Base-by-base conservation (phyloP, 1,140 invertebrate species). In the Macrosteles quadrilineatus region DNA sequence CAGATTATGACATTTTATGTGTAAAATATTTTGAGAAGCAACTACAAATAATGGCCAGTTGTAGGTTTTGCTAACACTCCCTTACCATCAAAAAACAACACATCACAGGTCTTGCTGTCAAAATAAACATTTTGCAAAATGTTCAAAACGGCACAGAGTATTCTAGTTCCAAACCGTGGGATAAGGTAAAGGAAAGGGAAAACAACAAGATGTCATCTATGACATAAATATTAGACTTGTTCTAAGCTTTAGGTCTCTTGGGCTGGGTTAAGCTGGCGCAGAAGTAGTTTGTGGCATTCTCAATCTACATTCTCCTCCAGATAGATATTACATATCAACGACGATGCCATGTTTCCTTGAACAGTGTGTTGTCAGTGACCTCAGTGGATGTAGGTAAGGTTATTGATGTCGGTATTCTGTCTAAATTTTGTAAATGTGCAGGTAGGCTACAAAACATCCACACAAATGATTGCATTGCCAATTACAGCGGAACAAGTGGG, bases 401-500 rank as follows among this genome's bases (percentile, higher is more conserved):
- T 45, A 25, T 67, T n/a, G 65, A 45, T 23, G 21, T 67, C 2
- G 27, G 12, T 40, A 29, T 67, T 25, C 1, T 45, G 32, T 67
- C 32, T 2, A 67, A 67, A 17, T 67, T 23, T 67, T 67, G 65
- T 29, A 43, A 47, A 47, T 67, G 65, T 23, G 32, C 65, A 17
- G 3, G 45, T 43, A 67, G 65, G 25, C 21, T 45, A 25, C 14
- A 40, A n/a, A 67, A 47, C 45, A 47, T 21, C 12, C 65, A 67
- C 21, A 21, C 45, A 17, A 40, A 30, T 40, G 23, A 68, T 25
- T 73, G 67, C 69, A 68, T 30, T 21, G 62, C 70, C 45, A 71
- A 72, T 31, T 73, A 73, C 59, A 21, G 17, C 36, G 72, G 72
- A 50, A 73, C 67, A 27, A 73, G 72, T 69, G 73, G 67, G 31